Evolutionary conservation across 2,113 vertebrate genomes (phyloP), one percentile per base, ranked within the genome.

Genomic region (Machaerirhynchus nigripectus): DNA sequence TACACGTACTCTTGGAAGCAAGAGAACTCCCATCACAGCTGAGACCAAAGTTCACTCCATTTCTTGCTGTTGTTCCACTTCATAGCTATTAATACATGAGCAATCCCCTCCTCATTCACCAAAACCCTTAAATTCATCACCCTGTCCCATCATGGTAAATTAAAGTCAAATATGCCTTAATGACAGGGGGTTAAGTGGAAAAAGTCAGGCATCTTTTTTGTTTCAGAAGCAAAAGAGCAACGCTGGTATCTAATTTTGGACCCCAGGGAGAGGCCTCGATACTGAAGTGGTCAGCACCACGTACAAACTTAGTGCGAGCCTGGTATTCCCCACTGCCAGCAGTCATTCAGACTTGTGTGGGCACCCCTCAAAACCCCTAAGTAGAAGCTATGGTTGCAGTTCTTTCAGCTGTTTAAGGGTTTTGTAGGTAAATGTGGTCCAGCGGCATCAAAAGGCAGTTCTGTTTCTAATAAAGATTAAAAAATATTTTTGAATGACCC

Each of bases 381-480:
- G 59, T 87, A 85, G 85, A 77, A 96, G 87, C 61, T 87, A 67
- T 79, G 80, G 57, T 90, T 91, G 52, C 82, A 92, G 56, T 39
- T 52, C 35, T 84, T 76, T 46, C 86, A 87, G 59, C 71, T 68
- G 27, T 81, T 94, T 79, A n/a, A 87, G 69, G 49, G 50, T 85
- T 95, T 82, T 86, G 90, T 94, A 96, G 93, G 94, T 95, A 96
- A 93, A 85, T 82, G 95, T 80, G 95, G 94, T 96, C 93, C 94
- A 80, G 84, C 13, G 0, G 47, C 90, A 93, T 80, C 76, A 93
- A 89, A 93, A 91, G 85, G 69, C 75, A 87, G 64, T 44, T 97
- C 95, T 97, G 96, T 47, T 96, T 97, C 94, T 95, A 97, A 97
- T 97, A 97, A 97, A 96, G 90, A 96, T 93, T 96, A 84, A 95